These are phyloP conservation scores for Drosophila tsacasi DNA, from an alignment of 1,140 invertebrate species.

Conservation along the genomic window DNA sequence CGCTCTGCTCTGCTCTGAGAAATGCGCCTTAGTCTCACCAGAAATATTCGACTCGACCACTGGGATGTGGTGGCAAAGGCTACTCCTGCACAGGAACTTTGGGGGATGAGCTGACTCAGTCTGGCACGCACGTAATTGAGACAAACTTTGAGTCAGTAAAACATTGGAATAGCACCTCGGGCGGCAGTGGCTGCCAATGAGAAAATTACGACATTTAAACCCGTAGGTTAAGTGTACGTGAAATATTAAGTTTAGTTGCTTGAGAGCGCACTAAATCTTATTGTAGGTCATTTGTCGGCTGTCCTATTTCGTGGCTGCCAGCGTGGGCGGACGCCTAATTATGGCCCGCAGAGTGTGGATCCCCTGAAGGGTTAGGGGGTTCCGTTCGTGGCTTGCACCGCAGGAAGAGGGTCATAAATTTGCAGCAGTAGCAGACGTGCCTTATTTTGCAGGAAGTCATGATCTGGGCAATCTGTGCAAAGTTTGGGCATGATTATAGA, in stretches of 20 bases:
- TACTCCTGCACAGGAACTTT: not conserved
- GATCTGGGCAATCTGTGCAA: constrained; percentile 12
- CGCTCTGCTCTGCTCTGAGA: constrained; percentile 11
- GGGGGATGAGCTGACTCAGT: constrained; percentile 49
- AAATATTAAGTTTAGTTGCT: constrained; percentile 82
- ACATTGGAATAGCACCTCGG: constrained; percentile 64
- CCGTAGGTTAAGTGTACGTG: constrained; percentile 81
- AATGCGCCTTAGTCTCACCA: constrained; percentile 59
- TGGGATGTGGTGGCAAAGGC: constrained; percentile 22
- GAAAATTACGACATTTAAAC: constrained; percentile 82
- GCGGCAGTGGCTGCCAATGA: constrained; percentile 60
- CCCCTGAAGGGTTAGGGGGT: constrained; percentile 1
- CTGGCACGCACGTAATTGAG: constrained; percentile 82
- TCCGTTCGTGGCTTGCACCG: not conserved
- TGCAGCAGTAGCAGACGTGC: constrained; percentile 14
- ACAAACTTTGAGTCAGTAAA: constrained; percentile 81
- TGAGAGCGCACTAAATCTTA: constrained; percentile 79
- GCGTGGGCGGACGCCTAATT: constrained; percentile 36
- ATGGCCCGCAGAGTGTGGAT: constrained; percentile 26
- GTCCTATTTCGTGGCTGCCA: constrained; percentile 19
- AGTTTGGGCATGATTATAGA: not conserved
- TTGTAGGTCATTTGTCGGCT: constrained; percentile 85
- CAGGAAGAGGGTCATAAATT: constrained; percentile 18
- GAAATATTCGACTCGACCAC: constrained; percentile 62
- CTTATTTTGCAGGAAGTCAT: constrained; percentile 16